phyloP scores from a whole-genome alignment of 2,888 invertebrate species.

The Theristus sp. region DNA sequence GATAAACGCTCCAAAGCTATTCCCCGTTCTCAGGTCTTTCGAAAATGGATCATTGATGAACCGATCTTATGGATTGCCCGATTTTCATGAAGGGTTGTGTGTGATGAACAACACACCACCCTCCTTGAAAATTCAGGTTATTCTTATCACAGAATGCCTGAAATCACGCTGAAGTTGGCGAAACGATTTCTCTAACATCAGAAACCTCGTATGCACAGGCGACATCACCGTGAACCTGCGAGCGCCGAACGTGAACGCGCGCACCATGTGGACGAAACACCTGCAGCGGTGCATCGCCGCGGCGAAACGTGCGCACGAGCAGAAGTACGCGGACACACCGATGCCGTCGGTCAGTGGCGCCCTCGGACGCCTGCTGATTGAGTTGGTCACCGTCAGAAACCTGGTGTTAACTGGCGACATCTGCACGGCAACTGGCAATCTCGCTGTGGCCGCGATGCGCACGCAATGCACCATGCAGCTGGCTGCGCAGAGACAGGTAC shows the following conservation, averaged over 20 bases:
- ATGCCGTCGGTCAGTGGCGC: not conserved
- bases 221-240: conserved; percentile 10
- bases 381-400: conserved; percentile 3
- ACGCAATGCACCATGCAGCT: not conserved
- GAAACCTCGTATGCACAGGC: conserved; percentile 1
- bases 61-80: no score
- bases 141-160: not conserved
- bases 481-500: not conserved
- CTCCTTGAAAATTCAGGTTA: not conserved
- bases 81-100: no score
- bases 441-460: no score
- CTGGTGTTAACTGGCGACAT: not conserved
- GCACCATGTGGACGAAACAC: conserved; percentile 14
- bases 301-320: not conserved
- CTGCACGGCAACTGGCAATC: not conserved
- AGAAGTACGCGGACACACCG: not conserved
- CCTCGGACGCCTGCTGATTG: conserved; percentile 7
- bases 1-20: no score
- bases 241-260: conserved; percentile 11
- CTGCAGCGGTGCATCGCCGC: conserved; percentile 12
- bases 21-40: no score
- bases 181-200: not conserved
- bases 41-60: no score
- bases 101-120: no score
- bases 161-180: not conserved